These are phyloP conservation scores for Maniola jurtina DNA, from an alignment of 1,140 invertebrate genomes.

Conservation along the genomic window DNA sequence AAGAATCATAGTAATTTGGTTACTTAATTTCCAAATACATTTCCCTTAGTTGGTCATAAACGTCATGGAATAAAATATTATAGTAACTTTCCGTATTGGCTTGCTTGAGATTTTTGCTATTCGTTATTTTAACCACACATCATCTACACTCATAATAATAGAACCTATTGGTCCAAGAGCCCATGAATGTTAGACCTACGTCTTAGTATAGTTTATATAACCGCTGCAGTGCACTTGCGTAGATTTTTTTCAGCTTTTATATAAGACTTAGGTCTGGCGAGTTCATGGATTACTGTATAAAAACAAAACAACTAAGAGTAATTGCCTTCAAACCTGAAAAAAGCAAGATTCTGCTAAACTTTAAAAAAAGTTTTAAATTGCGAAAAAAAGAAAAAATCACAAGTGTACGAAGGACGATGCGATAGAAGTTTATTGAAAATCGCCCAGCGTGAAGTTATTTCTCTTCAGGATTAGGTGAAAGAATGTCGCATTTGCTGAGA, in stretches of 20 bases:
- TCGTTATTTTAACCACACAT: background rate
- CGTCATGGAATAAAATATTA: constrained; percentile 42
- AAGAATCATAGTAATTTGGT: constrained; percentile 59
- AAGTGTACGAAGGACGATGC: background rate
- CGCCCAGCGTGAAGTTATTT: background rate
- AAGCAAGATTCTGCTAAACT: background rate
- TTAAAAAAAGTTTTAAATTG: background rate
- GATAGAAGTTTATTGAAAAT: background rate
- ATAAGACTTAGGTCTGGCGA: too few relatives aligned
- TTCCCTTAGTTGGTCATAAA: constrained; percentile 62
- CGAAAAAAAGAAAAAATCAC: background rate
- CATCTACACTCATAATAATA: too few relatives aligned
- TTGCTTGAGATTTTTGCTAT: background rate
- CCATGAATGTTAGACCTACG: too few relatives aligned
- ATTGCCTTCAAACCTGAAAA: background rate
- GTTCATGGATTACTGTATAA: too few relatives aligned
- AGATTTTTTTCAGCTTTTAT: too few relatives aligned
- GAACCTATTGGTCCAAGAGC: too few relatives aligned
- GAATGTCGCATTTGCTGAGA: background rate
- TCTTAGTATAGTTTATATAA: too few relatives aligned
- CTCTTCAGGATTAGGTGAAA: background rate
- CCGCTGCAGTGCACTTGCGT: too few relatives aligned
- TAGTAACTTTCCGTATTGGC: background rate
- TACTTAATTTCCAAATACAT: constrained; percentile 73
- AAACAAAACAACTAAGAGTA: too few relatives aligned